Percentiles rank a stretch among this genome's conserved stretches.
These are phyloP conservation scores for Sebastes minor DNA, from an alignment of 2,797 vertebrate species.

Conservation along the genomic window DNA sequence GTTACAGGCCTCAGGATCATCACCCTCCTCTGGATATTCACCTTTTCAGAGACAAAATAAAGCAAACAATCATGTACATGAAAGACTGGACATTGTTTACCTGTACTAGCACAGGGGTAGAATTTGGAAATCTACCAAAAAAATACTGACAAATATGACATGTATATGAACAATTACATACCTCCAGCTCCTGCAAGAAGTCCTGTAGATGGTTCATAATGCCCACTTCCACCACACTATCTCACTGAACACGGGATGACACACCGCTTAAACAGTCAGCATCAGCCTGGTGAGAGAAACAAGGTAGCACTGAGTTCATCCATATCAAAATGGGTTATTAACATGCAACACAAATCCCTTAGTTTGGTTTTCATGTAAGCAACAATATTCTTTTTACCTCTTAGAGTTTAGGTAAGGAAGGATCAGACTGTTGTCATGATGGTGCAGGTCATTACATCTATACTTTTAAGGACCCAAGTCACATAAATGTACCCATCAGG, in stretches of 20 bases:
- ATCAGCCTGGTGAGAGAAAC: background rate
- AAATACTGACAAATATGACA: too few species aligned
- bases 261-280: background rate
- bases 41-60: constrained; percentile 15
- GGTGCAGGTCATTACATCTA: too few species aligned
- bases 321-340: too few species aligned
- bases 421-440: too few species aligned
- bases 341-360: too few species aligned
- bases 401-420: too few species aligned
- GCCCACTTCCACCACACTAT: background rate
- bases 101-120: constrained; percentile 1
- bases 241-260: background rate
- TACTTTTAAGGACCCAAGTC: too few species aligned
- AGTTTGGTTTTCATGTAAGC: too few species aligned
- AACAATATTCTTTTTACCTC: too few species aligned
- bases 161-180: background rate
- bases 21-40: constrained; percentile 1
- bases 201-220: background rate
- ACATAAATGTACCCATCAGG: too few species aligned
- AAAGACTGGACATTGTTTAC: constrained; percentile 1
- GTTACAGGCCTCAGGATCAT: background rate
- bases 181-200: background rate
- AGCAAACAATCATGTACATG: constrained; percentile 4
- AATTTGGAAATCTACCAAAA: background rate
- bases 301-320: background rate